Base-by-base conservation (phyloP, 1,140 invertebrate genomes). In the Hirudo medicinalis region DNA sequence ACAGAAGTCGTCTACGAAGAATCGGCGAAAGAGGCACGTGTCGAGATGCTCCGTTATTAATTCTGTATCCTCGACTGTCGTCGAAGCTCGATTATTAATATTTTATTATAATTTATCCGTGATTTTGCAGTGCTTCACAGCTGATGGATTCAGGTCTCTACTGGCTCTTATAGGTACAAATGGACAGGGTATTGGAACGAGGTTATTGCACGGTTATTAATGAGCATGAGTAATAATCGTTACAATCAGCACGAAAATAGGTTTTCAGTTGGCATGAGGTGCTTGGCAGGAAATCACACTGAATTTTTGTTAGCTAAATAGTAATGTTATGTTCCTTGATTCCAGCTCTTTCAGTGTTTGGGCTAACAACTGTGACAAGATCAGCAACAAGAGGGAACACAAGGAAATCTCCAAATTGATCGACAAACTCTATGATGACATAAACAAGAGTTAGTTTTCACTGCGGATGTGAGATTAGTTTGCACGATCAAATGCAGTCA, bases 111-210 rank as follows among this genome's bases (percentile, higher is more conserved):
- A 29, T 40, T 29, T 29, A n/a, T 68, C 11, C 32, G 13, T 68
- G 20, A 67, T 68, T 71, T 79, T 76, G 22, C 81, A 92, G 90
- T 94, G 90, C 84, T 86, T 93, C 54, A 92, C 89, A 29, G 87
- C 87, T 19, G 89, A 91, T 76, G 92, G 92, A 0, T 97, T 97
- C 81, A 86, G 86, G 76, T 88, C 88, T 55, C 79, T 97, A 43
- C 86, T 97, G 81, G 91, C 91, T 43, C 82, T 97, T 49, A 86
- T 96, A 75, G 92, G 91, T 22, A 92, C 89, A 40, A 97, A 97
- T 83, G 90, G 90, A 0, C 94, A 97, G 84, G 94, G 93, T 71
- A 89, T 97, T 75, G 93, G 91, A 5, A 92, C 91, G 8, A 94
- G 82, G 80, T 81, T 74, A 67, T 32, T 55, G 22, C 19, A 17